Evolutionary conservation across 2,888 invertebrate genomes (phyloP).

Genomic region (Euphydryas editha): DNA sequence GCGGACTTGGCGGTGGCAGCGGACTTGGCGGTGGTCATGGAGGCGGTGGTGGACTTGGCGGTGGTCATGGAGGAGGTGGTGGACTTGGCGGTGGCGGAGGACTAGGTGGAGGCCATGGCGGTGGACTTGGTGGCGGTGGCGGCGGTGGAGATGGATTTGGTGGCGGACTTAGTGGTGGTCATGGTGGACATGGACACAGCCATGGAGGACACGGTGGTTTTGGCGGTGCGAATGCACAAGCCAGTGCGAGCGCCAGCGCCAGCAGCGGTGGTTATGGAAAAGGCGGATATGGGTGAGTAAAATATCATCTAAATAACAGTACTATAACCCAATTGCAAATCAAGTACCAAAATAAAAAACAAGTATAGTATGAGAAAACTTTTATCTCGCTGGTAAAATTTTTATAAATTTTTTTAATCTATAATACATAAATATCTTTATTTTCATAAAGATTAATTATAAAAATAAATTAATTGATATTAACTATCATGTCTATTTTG

Average conservation of each 20-base stretch:
- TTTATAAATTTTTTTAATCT: too few relatives aligned
- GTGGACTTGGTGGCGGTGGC: constrained; percentile 35
- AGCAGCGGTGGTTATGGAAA: constrained; percentile 49
- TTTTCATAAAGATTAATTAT: too few relatives aligned
- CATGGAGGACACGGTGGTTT: constrained; percentile 37
- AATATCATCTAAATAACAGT: too few relatives aligned
- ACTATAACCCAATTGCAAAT: too few relatives aligned
- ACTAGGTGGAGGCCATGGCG: constrained; percentile 37
- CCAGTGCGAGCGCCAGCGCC: constrained; percentile 42
- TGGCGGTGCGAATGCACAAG: constrained; percentile 43
- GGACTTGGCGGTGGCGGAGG: constrained; percentile 33
- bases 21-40: constrained; percentile 41
- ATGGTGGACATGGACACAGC: constrained; percentile 42
- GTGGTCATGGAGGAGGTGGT: constrained; percentile 33
- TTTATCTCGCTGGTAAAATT: too few relatives aligned
- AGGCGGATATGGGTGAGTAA: constrained; percentile 56
- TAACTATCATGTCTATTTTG: constrained; percentile 37
- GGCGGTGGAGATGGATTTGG: constrained; percentile 40
- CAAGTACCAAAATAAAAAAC: too few relatives aligned
- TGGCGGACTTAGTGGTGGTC: constrained; percentile 52
- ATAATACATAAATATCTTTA: too few relatives aligned
- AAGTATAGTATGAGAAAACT: too few relatives aligned
- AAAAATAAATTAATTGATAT: too few relatives aligned
- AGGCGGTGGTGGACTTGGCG: constrained; percentile 19
- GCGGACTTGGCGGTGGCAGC: constrained; percentile 36